These are phyloP conservation scores for Syngnathus rostellatus DNA, from an alignment of 2,797 vertebrate species.

Conservation along the genomic window DNA sequence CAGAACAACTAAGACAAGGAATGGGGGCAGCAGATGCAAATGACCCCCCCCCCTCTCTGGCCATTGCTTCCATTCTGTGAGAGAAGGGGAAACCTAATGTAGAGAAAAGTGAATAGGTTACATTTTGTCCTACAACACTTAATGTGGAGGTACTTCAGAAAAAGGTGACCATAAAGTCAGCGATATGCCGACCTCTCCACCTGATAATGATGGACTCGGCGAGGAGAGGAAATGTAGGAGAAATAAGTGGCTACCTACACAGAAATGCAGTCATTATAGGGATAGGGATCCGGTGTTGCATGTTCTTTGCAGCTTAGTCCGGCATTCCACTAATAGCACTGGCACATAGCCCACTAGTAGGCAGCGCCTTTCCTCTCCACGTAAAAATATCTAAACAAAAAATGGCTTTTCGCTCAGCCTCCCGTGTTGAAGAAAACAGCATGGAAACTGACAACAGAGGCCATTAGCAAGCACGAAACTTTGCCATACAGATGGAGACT, in stretches of 20 bases:
- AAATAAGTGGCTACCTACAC: slow-evolving; percentile 27
- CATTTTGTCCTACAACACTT: slow-evolving; percentile 18
- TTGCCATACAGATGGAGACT: slow-evolving; percentile 1
- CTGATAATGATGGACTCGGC: slow-evolving; percentile 37
- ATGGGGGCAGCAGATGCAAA: slow-evolving; percentile 53
- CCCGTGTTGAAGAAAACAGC: slow-evolving; percentile 10
- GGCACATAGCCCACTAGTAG: slow-evolving; percentile 7
- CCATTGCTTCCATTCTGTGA: slow-evolving; percentile 34
- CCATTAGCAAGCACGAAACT: slow-evolving; percentile 31
- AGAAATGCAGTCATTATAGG: slow-evolving; percentile 22
- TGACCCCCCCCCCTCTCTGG: slow-evolving; percentile 49
- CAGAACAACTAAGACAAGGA: slow-evolving; percentile 48
- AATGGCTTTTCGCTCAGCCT: slow-evolving; percentile 11
- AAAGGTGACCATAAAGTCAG: slow-evolving; percentile 11
- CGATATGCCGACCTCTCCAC: slow-evolving; percentile 13
- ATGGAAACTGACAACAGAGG: slow-evolving; percentile 7
- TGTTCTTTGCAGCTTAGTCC: slow-evolving; percentile 9
- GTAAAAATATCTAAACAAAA: slow-evolving; percentile 18
- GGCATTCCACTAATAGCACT: slow-evolving; percentile 19
- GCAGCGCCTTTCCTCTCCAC: slow-evolving; percentile 8
- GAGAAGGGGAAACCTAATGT: background rate
- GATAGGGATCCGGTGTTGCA: slow-evolving; percentile 12
- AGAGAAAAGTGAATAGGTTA: slow-evolving; percentile 12
- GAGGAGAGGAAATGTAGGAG: slow-evolving; percentile 31
- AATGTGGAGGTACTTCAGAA: slow-evolving; percentile 17